Percentiles rank a stretch among this genome's conserved stretches.
These are phyloP conservation scores for Diorhabda elongata DNA, from an alignment of 1,140 invertebrate genomes.

Conservation along the genomic window DNA sequence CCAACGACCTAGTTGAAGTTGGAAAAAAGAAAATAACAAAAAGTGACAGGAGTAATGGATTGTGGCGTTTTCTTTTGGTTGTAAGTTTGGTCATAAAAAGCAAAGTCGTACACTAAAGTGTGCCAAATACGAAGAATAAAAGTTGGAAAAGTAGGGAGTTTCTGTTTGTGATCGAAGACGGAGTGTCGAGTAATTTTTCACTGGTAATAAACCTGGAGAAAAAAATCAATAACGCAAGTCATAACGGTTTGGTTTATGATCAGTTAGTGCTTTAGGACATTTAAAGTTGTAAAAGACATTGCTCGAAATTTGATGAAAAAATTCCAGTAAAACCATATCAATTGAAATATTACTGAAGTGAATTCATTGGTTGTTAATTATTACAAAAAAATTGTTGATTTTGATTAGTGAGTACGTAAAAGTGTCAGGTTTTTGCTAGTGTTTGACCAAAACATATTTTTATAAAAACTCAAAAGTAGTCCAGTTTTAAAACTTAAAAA, in stretches of 20 bases:
- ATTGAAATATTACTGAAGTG: too few species aligned
- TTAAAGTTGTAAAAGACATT: too few species aligned
- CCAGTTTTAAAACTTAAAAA: too few species aligned
- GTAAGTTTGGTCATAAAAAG: background rate
- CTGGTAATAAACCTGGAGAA: background rate
- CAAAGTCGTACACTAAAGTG: background rate
- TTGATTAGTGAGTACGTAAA: too few species aligned
- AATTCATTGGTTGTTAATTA: too few species aligned
- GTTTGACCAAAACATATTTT: too few species aligned
- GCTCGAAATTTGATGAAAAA: too few species aligned
- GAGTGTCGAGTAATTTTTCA: background rate
- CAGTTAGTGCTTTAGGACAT: too few species aligned
- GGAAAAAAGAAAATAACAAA: constrained; percentile 1
- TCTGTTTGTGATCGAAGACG: background rate
- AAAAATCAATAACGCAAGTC: background rate
- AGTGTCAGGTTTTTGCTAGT: too few species aligned
- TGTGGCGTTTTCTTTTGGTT: background rate
- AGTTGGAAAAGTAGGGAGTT: background rate
- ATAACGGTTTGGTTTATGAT: background rate
- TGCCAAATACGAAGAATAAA: background rate
- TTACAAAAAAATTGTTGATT: too few species aligned
- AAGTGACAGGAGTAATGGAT: constrained; percentile 2
- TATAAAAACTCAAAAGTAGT: too few species aligned
- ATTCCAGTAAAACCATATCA: too few species aligned
- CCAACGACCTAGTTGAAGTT: background rate